Evolutionary conservation across 2,888 invertebrate species (phyloP).

Genomic region (Lasioglossum morio): DNA sequence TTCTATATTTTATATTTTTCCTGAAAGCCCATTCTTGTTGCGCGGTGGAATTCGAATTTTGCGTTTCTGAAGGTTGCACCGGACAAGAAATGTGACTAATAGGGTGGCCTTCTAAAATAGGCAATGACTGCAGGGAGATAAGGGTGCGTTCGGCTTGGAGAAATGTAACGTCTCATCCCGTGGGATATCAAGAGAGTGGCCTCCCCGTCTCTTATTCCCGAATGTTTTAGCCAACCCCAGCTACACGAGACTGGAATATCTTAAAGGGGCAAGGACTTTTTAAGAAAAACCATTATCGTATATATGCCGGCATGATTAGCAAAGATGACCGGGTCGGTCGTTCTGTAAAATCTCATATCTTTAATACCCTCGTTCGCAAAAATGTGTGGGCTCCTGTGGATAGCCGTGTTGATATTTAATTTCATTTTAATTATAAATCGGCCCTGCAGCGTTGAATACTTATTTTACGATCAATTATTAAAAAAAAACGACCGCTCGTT

Average conservation of each 20-base stretch:
- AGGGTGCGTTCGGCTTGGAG: conserved; percentile 71
- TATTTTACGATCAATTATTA: background rate
- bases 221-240: conserved; percentile 75
- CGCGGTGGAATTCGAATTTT: background rate
- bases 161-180: conserved; percentile 77
- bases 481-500: conserved; percentile 24
- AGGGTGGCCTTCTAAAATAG: conserved; percentile 56
- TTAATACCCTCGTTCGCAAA: conserved; percentile 65
- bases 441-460: no score
- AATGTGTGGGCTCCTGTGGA: background rate
- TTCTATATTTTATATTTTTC: no score
- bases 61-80: conserved; percentile 31
- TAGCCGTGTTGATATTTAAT: background rate
- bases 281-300: conserved; percentile 78
- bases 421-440: no score
- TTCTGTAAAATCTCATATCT: conserved; percentile 69
- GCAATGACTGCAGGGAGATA: conserved; percentile 74
- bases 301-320: conserved; percentile 61
- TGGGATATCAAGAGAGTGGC: conserved; percentile 82
- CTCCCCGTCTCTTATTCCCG: conserved; percentile 72
- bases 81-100: conserved; percentile 60
- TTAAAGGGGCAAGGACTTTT: conserved; percentile 79
- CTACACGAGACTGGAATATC: conserved; percentile 81
- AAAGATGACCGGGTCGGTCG: conserved; percentile 48
- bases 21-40: no score